Conservation (phyloP, 2,888 invertebrate genomes). For the Lasioglossum marginatum region DNA sequence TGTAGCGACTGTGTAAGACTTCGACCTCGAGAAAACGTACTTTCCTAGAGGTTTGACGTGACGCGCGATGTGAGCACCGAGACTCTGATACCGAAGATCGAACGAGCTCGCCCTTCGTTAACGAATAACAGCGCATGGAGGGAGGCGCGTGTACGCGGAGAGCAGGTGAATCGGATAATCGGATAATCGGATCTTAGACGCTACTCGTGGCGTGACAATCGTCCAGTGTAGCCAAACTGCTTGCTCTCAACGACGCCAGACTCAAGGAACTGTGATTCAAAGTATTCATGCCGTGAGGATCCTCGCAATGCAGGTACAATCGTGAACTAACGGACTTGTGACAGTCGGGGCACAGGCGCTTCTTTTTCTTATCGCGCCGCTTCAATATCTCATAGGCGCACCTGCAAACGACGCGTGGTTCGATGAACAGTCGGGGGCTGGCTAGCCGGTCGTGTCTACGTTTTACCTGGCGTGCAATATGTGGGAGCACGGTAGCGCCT, state of each 20-base stretch:
- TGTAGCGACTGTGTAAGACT: not conserved
- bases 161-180: not conserved
- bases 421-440: conserved; percentile 15
- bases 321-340: conserved; percentile 89
- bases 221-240: conserved; percentile 83
- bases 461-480: conserved; percentile 92
- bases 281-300: conserved; percentile 82
- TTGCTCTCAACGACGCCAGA: conserved; percentile 83
- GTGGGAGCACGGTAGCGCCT: conserved; percentile 94
- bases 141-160: conserved; percentile 4
- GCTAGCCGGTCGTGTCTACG: conserved; percentile 10
- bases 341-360: conserved; percentile 90
- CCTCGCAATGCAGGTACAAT: conserved; percentile 87
- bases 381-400: conserved; percentile 89
- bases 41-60: not conserved
- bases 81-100: not conserved
- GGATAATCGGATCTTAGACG: conserved; percentile 73
- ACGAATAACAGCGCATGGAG: conserved; percentile 1
- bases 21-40: not conserved
- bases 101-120: not conserved
- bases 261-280: conserved; percentile 85
- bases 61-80: not conserved
- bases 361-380: conserved; percentile 88
- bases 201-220: conserved; percentile 84
- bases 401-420: conserved; percentile 80